These are phyloP conservation scores for Barbus barbus DNA, from an alignment of 2,113 vertebrate genomes.

Conservation along the genomic window DNA sequence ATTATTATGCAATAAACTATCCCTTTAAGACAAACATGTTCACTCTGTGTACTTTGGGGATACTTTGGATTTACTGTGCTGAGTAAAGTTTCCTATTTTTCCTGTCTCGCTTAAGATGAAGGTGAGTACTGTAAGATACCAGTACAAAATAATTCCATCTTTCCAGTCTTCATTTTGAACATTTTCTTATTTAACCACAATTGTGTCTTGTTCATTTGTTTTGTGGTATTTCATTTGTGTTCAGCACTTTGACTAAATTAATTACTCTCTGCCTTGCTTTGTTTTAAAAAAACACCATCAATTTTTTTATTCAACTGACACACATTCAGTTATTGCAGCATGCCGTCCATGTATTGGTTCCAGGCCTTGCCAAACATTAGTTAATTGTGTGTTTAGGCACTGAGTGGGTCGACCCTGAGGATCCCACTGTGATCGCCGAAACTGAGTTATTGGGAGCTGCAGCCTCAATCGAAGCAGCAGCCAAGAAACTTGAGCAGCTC, in stretches of 20 bases:
- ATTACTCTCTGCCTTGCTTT: not conserved
- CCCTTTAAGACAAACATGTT: not conserved
- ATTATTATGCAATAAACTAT: no score
- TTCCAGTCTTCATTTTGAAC: not conserved
- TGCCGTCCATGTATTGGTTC: not conserved
- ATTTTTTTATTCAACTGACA: not conserved
- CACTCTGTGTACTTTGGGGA: not conserved
- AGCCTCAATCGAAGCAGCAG: slow-evolving; percentile 96
- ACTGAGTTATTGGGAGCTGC: slow-evolving; percentile 94
- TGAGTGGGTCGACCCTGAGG: slow-evolving; percentile 93
- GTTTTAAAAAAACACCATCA: not conserved
- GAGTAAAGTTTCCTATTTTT: slow-evolving; percentile 71
- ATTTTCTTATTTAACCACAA: not conserved
- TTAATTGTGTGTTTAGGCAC: slow-evolving; percentile 76
- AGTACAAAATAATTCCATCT: not conserved
- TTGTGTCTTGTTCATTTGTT: not conserved
- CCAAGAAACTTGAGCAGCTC: slow-evolving; percentile 97
- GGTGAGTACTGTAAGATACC: slow-evolving; percentile 65
- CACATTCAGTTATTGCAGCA: not conserved
- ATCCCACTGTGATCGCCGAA: slow-evolving; percentile 94
- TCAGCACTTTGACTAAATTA: no score
- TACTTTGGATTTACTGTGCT: slow-evolving; percentile 21
- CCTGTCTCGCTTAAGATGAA: slow-evolving; percentile 73
- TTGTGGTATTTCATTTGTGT: not conserved
- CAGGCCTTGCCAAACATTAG: not conserved